phyloP scores from a whole-genome alignment of 92 coral and sea anemone genomes.

The Zoanthus sansibaricus region DNA sequence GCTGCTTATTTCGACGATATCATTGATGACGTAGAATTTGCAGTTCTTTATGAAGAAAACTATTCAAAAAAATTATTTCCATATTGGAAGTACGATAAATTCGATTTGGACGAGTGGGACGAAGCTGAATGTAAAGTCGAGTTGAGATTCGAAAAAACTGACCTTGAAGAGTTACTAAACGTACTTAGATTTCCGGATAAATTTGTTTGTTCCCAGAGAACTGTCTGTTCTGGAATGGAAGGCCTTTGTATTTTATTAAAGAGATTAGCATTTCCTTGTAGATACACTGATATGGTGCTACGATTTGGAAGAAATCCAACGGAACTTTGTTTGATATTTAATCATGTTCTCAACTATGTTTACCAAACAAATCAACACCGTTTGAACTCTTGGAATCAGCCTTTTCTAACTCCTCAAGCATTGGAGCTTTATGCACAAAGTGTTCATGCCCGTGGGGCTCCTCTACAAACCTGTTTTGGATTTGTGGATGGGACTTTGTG shows the following conservation, averaged over 20 bases:
- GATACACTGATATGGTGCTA: constrained; percentile 63
- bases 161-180: background rate
- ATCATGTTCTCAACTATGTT: constrained; percentile 42
- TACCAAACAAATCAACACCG: constrained; percentile 59
- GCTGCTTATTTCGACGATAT: constrained; percentile 22
- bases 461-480: constrained; percentile 61
- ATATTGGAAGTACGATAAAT: background rate
- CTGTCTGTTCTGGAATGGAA: constrained; percentile 65
- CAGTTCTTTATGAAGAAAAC: constrained; percentile 6
- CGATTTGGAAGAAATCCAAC: constrained; percentile 73
- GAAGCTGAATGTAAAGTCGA: constrained; percentile 7
- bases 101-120: constrained; percentile 5
- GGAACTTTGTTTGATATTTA: constrained; percentile 68
- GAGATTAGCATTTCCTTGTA: constrained; percentile 67
- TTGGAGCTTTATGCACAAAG: constrained; percentile 56
- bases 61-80: background rate
- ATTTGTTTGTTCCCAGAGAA: constrained; percentile 68
- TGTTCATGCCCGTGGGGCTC: constrained; percentile 56
- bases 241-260: constrained; percentile 66
- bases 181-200: constrained; percentile 56
- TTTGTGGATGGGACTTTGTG: constrained; percentile 56
- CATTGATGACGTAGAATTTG: constrained; percentile 16
- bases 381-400: constrained; percentile 68
- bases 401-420: constrained; percentile 54
- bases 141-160: constrained; percentile 13